A percentile compares a stretch with the other conserved stretches of the same genome.
phyloP scores from a whole-genome alignment of 2,888 invertebrate species.

The Deroplatys truncata region DNA sequence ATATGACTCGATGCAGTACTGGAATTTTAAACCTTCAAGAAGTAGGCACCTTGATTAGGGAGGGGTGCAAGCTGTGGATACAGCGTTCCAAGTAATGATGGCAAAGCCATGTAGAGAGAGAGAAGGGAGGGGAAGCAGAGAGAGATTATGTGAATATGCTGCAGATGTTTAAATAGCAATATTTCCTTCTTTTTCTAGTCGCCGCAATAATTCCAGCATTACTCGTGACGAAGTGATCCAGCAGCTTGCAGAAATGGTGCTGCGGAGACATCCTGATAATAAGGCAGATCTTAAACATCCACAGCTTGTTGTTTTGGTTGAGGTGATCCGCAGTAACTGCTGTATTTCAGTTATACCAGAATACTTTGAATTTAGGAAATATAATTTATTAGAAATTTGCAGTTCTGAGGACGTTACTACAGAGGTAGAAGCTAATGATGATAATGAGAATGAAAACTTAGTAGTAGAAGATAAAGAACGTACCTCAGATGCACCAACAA shows the following conservation, averaged over 20 bases:
- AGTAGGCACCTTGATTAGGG: too few species aligned
- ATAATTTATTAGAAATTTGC: constrained; percentile 69
- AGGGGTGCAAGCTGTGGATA: too few species aligned
- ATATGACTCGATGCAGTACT: too few species aligned
- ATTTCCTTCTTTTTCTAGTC: constrained; percentile 41
- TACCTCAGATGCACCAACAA: not conserved
- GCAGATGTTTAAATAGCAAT: not conserved
- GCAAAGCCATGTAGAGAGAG: too few species aligned
- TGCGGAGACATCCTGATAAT: constrained; percentile 63
- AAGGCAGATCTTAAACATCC: constrained; percentile 73
- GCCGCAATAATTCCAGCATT: constrained; percentile 70
- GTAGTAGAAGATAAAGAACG: not conserved
- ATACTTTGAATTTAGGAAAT: constrained; percentile 75
- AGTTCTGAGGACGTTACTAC: constrained; percentile 28
- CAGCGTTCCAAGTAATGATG: too few species aligned
- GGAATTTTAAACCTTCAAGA: too few species aligned
- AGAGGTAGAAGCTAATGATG: not conserved
- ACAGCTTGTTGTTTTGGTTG: constrained; percentile 73
- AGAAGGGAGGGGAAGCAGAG: too few species aligned
- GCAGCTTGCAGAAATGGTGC: constrained; percentile 66
- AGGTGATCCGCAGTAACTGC: constrained; percentile 76
- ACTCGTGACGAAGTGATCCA: constrained; percentile 68
- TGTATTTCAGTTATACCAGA: constrained; percentile 76
- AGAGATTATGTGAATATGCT: not conserved
- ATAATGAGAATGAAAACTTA: not conserved